Evolutionary conservation across 2,888 invertebrate genomes (phyloP).

Genomic region (Stegana nigrithorax): DNA sequence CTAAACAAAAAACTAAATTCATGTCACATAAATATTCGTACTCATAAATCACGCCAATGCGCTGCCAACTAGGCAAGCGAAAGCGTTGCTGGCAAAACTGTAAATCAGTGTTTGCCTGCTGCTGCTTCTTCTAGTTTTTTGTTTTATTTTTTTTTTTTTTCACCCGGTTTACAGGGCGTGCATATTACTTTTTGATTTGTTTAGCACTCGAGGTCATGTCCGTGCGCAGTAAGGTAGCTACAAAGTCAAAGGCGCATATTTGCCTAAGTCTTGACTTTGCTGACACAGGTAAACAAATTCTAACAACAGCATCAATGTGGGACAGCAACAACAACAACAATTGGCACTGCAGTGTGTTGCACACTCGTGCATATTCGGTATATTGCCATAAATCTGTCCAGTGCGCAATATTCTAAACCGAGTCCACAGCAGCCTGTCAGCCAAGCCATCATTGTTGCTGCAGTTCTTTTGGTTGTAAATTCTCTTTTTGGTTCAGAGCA

Average conservation of each 20-base stretch:
- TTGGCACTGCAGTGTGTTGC: too few species aligned
- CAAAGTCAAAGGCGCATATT: constrained; percentile 28
- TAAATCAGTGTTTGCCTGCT: neutral
- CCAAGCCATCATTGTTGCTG: too few species aligned
- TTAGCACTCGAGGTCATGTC: constrained; percentile 18
- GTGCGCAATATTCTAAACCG: too few species aligned
- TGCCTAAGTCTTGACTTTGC: constrained; percentile 47
- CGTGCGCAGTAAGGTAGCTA: constrained; percentile 27
- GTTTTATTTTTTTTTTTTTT: too few species aligned
- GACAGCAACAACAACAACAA: too few species aligned
- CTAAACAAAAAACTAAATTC: constrained; percentile 15
- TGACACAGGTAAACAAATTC: neutral
- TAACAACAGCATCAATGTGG: too few species aligned
- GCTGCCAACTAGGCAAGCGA: neutral
- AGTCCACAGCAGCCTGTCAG: too few species aligned
- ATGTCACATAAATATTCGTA: constrained; percentile 50
- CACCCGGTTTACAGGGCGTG: neutral
- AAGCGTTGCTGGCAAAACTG: constrained; percentile 15
- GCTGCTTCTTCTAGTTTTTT: too few species aligned
- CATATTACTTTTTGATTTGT: constrained; percentile 10
- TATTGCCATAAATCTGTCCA: too few species aligned
- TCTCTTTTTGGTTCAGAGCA: neutral
- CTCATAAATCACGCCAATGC: constrained; percentile 45
- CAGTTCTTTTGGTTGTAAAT: too few species aligned
- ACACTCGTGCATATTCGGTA: too few species aligned